These are phyloP conservation scores for Brachionus sp. DNA, from an alignment of 1,140 invertebrate genomes.

Conservation along the genomic window DNA sequence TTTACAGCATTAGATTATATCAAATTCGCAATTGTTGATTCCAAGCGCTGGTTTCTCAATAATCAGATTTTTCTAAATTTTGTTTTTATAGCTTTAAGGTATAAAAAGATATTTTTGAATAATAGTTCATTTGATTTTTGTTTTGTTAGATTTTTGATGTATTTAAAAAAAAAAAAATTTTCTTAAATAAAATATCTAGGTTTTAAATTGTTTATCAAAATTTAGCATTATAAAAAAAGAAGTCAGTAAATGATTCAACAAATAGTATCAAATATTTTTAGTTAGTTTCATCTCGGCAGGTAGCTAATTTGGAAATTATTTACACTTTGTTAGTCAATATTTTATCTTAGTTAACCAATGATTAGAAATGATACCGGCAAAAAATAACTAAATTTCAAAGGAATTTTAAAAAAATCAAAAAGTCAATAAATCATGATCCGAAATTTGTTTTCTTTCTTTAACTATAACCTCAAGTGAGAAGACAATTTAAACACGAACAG, in stretches of 20 bases:
- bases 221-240: no score
- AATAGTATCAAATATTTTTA: background rate
- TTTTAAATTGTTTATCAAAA: no score
- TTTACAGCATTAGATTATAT: no score
- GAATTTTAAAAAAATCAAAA: slow-evolving; percentile 6
- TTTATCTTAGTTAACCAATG: background rate
- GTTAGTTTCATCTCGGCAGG: background rate
- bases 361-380: background rate
- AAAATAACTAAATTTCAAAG: background rate
- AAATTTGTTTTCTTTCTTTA: background rate
- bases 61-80: no score
- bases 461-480: slow-evolving; percentile 17
- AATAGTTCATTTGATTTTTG: no score
- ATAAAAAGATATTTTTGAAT: no score
- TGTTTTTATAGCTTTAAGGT: no score
- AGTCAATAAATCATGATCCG: slow-evolving; percentile 30
- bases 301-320: background rate
- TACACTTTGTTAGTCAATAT: background rate
- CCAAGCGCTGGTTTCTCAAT: no score
- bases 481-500: background rate
- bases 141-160: no score
- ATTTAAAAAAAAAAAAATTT: no score
- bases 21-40: no score
- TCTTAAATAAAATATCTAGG: no score
- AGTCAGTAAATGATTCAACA: background rate